These are phyloP conservation scores for Meloidogyne floridensis DNA, from an alignment of 1,140 invertebrate genomes.

Conservation along the genomic window DNA sequence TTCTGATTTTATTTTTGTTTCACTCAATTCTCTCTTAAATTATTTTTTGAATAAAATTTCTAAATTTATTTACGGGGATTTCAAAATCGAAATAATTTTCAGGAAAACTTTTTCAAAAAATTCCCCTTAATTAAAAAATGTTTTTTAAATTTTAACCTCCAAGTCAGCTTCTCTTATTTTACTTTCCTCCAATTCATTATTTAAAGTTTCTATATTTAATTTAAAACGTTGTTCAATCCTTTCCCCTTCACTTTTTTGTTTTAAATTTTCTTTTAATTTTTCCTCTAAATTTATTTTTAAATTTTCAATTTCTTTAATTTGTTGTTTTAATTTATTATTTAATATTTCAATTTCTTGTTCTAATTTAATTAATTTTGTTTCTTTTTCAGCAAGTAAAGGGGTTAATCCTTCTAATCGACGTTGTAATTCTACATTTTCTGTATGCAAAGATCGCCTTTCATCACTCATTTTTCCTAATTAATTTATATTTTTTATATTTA, in stretches of 20 bases:
- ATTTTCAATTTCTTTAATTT: constrained; percentile 15
- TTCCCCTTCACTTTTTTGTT: constrained; percentile 36
- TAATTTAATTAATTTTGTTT: constrained; percentile 47
- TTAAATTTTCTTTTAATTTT: constrained; percentile 39
- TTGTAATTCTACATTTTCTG: constrained; percentile 54
- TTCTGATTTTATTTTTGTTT: constrained; percentile 9
- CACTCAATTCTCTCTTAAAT: not conserved
- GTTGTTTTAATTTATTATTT: constrained; percentile 7
- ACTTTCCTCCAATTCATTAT: constrained; percentile 25
- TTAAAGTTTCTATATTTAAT: constrained; percentile 19
- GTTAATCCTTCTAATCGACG: constrained; percentile 53
- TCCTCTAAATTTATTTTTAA: constrained; percentile 36
- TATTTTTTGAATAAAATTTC: too few species aligned
- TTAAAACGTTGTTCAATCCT: constrained; percentile 8
- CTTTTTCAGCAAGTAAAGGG: constrained; percentile 53
- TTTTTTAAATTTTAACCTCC: not conserved
- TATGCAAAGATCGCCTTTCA: constrained; percentile 38
- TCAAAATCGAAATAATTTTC: too few species aligned
- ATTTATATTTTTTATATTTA: too few species aligned
- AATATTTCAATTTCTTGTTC: constrained; percentile 41
- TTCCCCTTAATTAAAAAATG: too few species aligned
- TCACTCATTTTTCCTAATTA: constrained; percentile 12
- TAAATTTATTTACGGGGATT: too few species aligned
- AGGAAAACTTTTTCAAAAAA: not conserved
- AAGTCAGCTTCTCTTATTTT: not conserved